Base-by-base conservation (phyloP, 1,140 invertebrate species). In the Agrypnia vestita region DNA sequence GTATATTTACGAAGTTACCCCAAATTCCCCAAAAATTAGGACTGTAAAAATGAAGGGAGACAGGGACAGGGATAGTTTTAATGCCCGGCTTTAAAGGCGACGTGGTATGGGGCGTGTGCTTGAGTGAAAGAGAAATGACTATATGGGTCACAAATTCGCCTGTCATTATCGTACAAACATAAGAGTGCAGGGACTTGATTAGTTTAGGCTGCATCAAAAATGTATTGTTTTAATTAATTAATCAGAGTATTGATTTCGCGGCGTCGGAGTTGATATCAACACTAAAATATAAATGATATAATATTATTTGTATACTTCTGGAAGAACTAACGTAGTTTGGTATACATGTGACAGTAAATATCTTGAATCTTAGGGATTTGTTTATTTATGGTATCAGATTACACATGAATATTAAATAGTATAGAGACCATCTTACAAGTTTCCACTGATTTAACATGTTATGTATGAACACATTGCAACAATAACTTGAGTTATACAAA, bases 1-100 rank as follows among this genome's bases (percentile, higher is more conserved):
- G 79, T 83, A 80, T 80, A 83, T 83, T 83, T 83, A 83, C 82
- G 79, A 83, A 83, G 82, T 80, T 83, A 80, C 77, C 78, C 82
- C 79, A 83, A 83, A 83, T 79, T 79, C 77, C 44, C 67, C 69
- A 79, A 79, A 79, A 79, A 79, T 83, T 83, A 83, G 82, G 78
- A 80, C 78, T 76, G 77, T 82, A 79, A 78, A 76, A 59, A 62
- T 53, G 78, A 59, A 77, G 44, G 81, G 17, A 4, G 82, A 80
- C 43, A 80, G 53, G 67, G 79, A 80, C 51, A 61, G 25, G 56
- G 73, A 4, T 21, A 21, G 76, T 44, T 83, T 80, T 83, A 83
- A 83, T 80, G 82, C 59, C 64, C 75, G 72, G 53, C 77, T 79
- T 55, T 62, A 62, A 79, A 71, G 76, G 76, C 12, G 55, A 47